Evolutionary conservation across 2,113 vertebrate genomes (phyloP).

Genomic region (Ibidorhyncha struthersii): DNA sequence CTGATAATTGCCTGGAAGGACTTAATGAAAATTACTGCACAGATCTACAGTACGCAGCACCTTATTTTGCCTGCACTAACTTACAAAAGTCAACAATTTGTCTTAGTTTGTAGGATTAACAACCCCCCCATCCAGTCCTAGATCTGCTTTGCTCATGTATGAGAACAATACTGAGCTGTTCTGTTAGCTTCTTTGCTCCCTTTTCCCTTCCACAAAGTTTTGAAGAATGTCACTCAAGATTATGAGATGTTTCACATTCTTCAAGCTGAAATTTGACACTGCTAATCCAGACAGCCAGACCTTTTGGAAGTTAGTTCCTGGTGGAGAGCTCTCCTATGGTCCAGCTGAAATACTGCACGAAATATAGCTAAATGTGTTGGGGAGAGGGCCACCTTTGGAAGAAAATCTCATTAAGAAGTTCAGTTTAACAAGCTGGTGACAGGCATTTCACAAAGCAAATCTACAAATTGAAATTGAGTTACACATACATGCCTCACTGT

Average conservation of each 20-base stretch:
- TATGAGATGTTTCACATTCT: constrained; percentile 43
- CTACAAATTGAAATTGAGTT: neutral
- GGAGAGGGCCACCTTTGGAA: neutral
- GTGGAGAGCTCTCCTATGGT: neutral
- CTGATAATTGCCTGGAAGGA: neutral
- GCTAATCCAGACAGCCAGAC: neutral
- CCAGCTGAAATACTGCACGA: neutral
- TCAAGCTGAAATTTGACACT: constrained; percentile 24
- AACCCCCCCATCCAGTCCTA: neutral
- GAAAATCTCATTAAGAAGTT: neutral
- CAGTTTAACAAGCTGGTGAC: neutral
- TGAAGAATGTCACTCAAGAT: constrained; percentile 4
- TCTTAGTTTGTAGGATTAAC: neutral
- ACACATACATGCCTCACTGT: neutral
- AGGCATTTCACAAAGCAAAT: neutral
- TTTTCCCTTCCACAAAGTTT: neutral
- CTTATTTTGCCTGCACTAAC: neutral
- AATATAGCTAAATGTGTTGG: neutral
- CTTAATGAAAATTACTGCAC: neutral
- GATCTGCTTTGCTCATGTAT: neutral
- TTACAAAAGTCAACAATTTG: neutral
- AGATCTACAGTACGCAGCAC: neutral
- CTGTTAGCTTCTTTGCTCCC: neutral
- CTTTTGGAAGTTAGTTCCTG: neutral
- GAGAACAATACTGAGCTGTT: neutral